Evolutionary conservation across 2,113 vertebrate genomes (phyloP).

Genomic region (Scalopus aquaticus): DNA sequence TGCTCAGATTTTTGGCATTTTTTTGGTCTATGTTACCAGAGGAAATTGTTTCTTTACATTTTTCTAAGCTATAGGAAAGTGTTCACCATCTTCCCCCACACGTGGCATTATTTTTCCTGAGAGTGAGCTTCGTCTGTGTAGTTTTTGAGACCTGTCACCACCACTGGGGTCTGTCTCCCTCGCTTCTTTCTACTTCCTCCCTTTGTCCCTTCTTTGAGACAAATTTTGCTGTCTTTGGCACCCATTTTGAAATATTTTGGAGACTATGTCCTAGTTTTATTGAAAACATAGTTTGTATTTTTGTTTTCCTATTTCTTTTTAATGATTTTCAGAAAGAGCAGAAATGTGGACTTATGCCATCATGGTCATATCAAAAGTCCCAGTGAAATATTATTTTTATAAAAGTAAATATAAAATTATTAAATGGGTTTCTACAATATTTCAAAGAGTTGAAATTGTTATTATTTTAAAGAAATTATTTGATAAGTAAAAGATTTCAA

Average conservation of each 20-base stretch:
- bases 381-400: conserved; percentile 36
- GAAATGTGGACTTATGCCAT: conserved; percentile 15
- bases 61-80: background rate
- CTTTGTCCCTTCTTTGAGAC: conserved; percentile 22
- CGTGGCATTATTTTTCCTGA: background rate
- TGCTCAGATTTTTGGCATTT: background rate
- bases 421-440: background rate
- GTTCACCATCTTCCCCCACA: background rate
- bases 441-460: conserved; percentile 8
- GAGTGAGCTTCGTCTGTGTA: background rate
- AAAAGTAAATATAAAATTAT: conserved; percentile 33
- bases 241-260: conserved; percentile 24
- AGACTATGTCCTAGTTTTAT: background rate
- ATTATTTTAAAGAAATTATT: no score
- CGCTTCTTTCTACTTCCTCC: background rate
- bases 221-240: background rate
- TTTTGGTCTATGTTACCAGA: background rate
- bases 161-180: background rate
- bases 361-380: background rate
- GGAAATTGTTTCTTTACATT: background rate
- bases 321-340: conserved; percentile 21
- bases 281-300: conserved; percentile 41
- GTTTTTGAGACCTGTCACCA: background rate
- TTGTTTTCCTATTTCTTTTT: conserved; percentile 18
- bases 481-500: background rate